A percentile compares a stretch with the other conserved stretches of the same genome.
phyloP scores from a whole-genome alignment of 1,140 invertebrate species.

The Sminthurides bifidus region DNA sequence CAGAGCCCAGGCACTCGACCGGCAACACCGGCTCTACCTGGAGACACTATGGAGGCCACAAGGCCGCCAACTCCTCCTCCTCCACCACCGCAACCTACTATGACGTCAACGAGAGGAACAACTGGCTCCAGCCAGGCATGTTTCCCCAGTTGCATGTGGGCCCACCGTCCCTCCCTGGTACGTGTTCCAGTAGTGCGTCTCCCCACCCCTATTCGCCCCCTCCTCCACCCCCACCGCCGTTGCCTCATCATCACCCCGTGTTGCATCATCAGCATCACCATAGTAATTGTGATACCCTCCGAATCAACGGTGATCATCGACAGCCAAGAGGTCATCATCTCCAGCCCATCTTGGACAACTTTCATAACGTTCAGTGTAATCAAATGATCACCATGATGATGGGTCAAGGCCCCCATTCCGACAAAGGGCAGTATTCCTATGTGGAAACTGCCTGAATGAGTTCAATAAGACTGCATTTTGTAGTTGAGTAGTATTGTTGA shows the following conservation, averaged over 20 bases:
- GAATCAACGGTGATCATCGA: too few relatives aligned
- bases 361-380: neutral
- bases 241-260: neutral
- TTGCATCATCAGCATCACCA: neutral
- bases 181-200: neutral
- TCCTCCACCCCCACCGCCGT: neutral
- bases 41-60: neutral
- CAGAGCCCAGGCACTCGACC: constrained; percentile 42
- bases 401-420: neutral
- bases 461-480: too few relatives aligned
- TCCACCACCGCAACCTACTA: neutral
- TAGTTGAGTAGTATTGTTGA: too few relatives aligned
- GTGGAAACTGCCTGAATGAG: too few relatives aligned
- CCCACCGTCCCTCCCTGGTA: too few relatives aligned
- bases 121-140: neutral
- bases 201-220: neutral
- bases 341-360: constrained; percentile 4
- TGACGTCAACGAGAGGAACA: constrained; percentile 6
- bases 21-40: neutral
- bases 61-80: too few relatives aligned
- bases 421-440: constrained; percentile 3
- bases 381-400: neutral
- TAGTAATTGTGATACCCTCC: too few relatives aligned
- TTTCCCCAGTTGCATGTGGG: neutral
- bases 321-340: neutral